A percentile compares a stretch with the other conserved stretches of the same genome.
Evolutionary conservation across 1,140 invertebrate species (phyloP).

Genomic region (Teleogryllus occipitalis): DNA sequence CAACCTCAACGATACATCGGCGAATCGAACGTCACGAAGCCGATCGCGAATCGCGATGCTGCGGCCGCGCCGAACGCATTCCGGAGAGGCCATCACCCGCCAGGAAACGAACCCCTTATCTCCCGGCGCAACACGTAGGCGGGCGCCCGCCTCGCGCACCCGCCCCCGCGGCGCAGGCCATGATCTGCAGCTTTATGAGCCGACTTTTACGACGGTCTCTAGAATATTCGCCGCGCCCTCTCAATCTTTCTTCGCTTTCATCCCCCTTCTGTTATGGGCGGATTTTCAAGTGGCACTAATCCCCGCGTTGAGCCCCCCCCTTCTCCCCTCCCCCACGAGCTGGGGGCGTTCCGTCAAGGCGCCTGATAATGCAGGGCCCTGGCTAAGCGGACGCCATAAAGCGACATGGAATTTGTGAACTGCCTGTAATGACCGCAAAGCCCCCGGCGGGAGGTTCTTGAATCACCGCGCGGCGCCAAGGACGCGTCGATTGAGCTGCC

Average conservation of each 20-base stretch:
- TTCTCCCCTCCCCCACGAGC: too few species aligned
- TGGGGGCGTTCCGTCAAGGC: not conserved
- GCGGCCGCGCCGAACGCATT: too few species aligned
- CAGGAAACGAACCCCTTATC: not conserved
- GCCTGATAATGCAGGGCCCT: not conserved
- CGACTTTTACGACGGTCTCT: not conserved
- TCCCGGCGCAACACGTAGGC: not conserved
- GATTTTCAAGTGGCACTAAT: not conserved
- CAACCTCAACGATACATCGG: too few species aligned
- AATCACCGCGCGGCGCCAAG: not conserved
- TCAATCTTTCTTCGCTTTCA: not conserved
- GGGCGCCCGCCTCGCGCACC: not conserved
- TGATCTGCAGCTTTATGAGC: not conserved
- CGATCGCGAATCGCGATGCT: too few species aligned
- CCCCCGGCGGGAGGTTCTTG: not conserved
- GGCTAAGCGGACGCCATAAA: not conserved
- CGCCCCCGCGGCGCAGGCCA: too few species aligned
- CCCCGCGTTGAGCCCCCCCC: too few species aligned
- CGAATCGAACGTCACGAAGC: too few species aligned
- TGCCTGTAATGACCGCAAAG: not conserved
- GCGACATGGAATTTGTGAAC: not conserved
- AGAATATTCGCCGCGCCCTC: not conserved
- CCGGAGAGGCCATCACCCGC: not conserved
- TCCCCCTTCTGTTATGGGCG: not conserved
- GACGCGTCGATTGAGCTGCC: not conserved